Base-by-base conservation (phyloP, 2,888 invertebrate genomes). In the Venusia cambrica region DNA sequence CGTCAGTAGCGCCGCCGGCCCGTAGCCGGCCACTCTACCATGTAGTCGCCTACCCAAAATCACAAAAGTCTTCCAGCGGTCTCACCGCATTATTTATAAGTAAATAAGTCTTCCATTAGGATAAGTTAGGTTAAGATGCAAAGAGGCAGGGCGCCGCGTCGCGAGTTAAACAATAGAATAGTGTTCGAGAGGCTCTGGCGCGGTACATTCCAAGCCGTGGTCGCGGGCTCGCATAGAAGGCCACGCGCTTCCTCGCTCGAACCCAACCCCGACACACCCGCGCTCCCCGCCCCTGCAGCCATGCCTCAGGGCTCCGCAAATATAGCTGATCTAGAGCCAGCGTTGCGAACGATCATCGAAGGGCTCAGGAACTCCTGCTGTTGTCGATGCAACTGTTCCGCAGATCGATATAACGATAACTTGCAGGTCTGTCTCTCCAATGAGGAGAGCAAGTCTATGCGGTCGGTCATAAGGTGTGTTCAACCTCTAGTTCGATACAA, bases 101-200 rank as follows among this genome's bases (percentile, higher is more conserved):
- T 63, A 88, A 87, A 70, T 69, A 78, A 87, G 88, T 88, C 88
- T 88, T 88, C 88, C 88, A 88, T 58, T 81, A 80, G 75, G 36
- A 54, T 73, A 77, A 77, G 68, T 72, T 71, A 67, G 58, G 51
- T 64, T 76, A 83, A 74, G 69, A 84, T 84, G 85, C 76, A 79
- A 62, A 72, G 81, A 63, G 81, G 80, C 49, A 79, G 79, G 69
- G 87, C 71, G 62, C 60, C 78, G 79, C 79, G 78, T 54, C 78
- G 81, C 75, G 74, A 76, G 44, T 63, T 64, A 45, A 90, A 91
- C 55, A 90, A 92, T 54, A 87, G 92, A 41, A 84, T 91, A 16
- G 90, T 93, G 34, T 93, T 93, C 70, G 93, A 93, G 57, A 84
- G 92, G 8, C 80, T 93, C 29, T 93, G 93, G 93, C 89, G 92